Evolutionary conservation across 2,888 invertebrate species (phyloP), one percentile per base, ranked within the genome.

Genomic region (Sesia bembeciformis): DNA sequence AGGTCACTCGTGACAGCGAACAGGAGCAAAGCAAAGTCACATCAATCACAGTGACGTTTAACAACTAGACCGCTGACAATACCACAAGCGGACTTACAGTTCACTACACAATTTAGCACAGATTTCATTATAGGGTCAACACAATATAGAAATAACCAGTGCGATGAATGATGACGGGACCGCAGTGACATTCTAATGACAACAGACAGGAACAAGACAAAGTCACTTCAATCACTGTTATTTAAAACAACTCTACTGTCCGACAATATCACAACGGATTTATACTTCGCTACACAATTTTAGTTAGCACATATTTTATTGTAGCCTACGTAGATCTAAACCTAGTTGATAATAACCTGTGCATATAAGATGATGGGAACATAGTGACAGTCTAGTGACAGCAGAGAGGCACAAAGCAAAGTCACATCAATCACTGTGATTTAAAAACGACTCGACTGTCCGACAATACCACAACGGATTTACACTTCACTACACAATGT

Each of bases 1-100:
- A 75, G 72, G 72, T 69, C 66, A 62, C 51, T 65, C 66, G 64
- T 69, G 72, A 67, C 65, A 56, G 58, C 62, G 63, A 60, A 58
- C 58, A 53, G 57, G 55, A 57, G 61, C 50, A 54, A 51, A 54
- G 23, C 46, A 46, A 46, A 54, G 53, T 63, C 53, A 59, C 60
- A 65, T 68, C 70, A 62, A 67, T 64, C 61, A 62, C 23, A 39
- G 53, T 57, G 57, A 52, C 54, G 53, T 59, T 46, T 53, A 65
- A 62, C 50, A 53, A 52, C 49, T n/a, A 56, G 58, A 57, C n/a
- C 8, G 43, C 46, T 23, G 23, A 23, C 46, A 46, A 42, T 51
- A 7, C 4, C 4, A 2, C 46, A 38, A 6, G 49, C 52, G 41
- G 8, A 40, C 52, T 40, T 40, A 41, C 52, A 40, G 38, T 23